Base-by-base conservation (phyloP, 2,797 vertebrate species). In the Manis pentadactyla region DNA sequence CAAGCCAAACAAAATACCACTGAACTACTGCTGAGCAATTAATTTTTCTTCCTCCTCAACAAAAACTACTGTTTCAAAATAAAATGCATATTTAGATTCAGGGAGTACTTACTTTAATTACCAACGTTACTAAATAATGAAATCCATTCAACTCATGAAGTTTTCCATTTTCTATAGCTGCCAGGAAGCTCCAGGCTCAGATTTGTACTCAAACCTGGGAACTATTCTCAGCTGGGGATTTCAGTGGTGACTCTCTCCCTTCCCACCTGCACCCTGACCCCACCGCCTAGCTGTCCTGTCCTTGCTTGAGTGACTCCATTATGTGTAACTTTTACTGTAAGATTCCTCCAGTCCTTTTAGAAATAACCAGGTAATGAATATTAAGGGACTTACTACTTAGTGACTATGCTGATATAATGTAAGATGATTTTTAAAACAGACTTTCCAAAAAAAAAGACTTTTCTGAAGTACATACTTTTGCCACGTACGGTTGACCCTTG, bases 31-130 rank as follows among this genome's bases (percentile, higher is more conserved):
- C 94, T 53, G 74, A 83, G 61, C 87, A 63, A 77, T 93, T 93
- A 8, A 68, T 81, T 69, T 83, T 90, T 55, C 66, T 78, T 87
- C 64, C 51, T 97, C 31, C 59, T 29, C 82, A 82, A 82, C 77
- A 82, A 69, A 95, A 95, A 83, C 25, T 46, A 81, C 69, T 73
- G 49, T 95, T 93, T 96, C 95, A 92, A 97, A 97, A 94, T 83
- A 86, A 92, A 92, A 95, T 81, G 53, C 46, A 46, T 93, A 71
- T 96, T 97, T 94, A 83, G 71, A 34, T 93, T 21, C 53, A 63
- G 8, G n/a, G 49, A 83, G 21, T 61, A 49, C 93, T 96, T 94
- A 63, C 59, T 81, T 93, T 96, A 79, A 94, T 90, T 93, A 75
- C n/a, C 55, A 89, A 39, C n/a, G 88, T 89, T 88, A 94, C 81